These are phyloP conservation scores for Corythucha ciliata DNA, from an alignment of 2,888 invertebrate genomes.

Conservation along the genomic window DNA sequence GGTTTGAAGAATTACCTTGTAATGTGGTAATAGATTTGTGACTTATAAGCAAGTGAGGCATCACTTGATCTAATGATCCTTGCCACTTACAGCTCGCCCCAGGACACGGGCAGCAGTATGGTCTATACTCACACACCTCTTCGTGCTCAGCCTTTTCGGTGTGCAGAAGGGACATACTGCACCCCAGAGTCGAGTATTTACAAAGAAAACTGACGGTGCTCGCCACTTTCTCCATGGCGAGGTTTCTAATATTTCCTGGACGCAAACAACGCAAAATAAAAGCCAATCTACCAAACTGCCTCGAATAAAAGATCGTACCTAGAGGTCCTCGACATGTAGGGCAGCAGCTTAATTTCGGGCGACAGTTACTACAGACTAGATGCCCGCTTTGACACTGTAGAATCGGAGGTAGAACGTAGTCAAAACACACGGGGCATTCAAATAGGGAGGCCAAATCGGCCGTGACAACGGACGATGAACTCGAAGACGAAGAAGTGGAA, in stretches of 20 bases:
- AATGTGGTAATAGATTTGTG: constrained; percentile 98
- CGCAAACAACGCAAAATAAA: constrained; percentile 27
- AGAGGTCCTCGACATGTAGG: constrained; percentile 96
- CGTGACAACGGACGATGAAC: constrained; percentile 39
- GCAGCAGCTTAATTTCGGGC: constrained; percentile 93
- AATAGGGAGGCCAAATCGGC: constrained; percentile 84
- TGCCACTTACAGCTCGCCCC: constrained; percentile 99
- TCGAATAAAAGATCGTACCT: constrained; percentile 44
- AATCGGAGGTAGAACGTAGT: constrained; percentile 98
- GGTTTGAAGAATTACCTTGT: constrained; percentile 71
- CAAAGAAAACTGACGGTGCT: constrained; percentile 98
- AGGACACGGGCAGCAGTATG: constrained; percentile 98
- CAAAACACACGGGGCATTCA: constrained; percentile 97
- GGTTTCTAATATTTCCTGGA: constrained; percentile 85
- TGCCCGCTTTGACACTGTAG: constrained; percentile 98
- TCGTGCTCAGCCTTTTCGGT: constrained; percentile 99
- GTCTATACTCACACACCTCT: constrained; percentile 95
- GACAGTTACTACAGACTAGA: constrained; percentile 93
- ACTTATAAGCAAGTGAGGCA: constrained; percentile 94
- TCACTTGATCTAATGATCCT: constrained; percentile 93
- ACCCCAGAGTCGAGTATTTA: constrained; percentile 94
- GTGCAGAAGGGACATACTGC: constrained; percentile 80
- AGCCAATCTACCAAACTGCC: not conserved
- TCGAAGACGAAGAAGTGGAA: constrained; percentile 21
- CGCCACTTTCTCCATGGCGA: constrained; percentile 99